A percentile compares a stretch with the other conserved stretches of the same genome.
Evolutionary conservation across 2,888 invertebrate genomes (phyloP).

Genomic region (Lobophora halterata): DNA sequence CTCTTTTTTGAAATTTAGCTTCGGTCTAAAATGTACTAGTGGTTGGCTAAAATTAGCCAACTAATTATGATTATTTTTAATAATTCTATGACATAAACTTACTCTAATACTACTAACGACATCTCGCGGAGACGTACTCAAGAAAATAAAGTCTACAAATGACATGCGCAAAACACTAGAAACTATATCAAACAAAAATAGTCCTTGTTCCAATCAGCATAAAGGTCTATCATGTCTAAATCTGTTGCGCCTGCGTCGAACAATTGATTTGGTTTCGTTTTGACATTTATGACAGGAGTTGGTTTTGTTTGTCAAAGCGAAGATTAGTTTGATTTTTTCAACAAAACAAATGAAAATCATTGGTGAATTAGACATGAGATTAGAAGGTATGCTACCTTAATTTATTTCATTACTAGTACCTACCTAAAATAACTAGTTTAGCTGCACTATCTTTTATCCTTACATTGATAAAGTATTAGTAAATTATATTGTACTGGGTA

Average conservation of each 20-base stretch:
- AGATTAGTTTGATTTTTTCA: conserved; percentile 34
- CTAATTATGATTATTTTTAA: too few species aligned
- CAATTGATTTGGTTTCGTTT: conserved; percentile 68
- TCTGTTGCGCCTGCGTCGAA: conserved; percentile 60
- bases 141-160: conserved; percentile 25
- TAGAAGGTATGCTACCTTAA: conserved; percentile 24
- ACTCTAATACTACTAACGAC: conserved; percentile 35
- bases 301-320: conserved; percentile 24
- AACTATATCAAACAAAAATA: conserved; percentile 8
- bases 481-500: too few species aligned
- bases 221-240: conserved; percentile 30
- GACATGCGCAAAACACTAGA: conserved; percentile 52
- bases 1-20: too few species aligned
- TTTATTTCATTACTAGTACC: not conserved
- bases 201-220: not conserved
- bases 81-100: not conserved
- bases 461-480: not conserved
- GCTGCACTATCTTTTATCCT: too few species aligned
- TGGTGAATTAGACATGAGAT: conserved; percentile 14
- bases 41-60: too few species aligned
- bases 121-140: conserved; percentile 40
- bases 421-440: too few species aligned
- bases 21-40: too few species aligned
- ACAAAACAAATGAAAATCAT: conserved; percentile 30
- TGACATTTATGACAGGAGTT: conserved; percentile 49